These are phyloP conservation scores for Leucopsar rothschildi DNA, from an alignment of 2,113 vertebrate species.

Conservation along the genomic window DNA sequence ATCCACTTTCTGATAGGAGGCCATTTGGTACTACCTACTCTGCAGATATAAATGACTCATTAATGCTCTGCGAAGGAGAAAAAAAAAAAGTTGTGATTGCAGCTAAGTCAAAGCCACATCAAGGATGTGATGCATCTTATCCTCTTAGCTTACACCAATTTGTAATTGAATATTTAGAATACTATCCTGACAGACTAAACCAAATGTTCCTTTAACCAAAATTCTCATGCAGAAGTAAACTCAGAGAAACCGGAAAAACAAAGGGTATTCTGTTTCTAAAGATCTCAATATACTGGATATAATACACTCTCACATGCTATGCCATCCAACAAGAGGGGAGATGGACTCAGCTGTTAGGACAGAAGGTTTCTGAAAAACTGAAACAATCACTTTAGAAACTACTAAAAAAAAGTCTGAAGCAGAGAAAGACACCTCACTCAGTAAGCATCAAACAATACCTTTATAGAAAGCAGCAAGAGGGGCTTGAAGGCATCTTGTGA, in stretches of 20 bases:
- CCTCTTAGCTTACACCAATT: background rate
- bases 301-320: background rate
- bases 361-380: background rate
- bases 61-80: background rate
- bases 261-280: background rate
- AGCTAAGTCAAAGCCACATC: background rate
- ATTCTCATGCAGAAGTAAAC: background rate
- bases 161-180: background rate
- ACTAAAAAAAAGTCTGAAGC: background rate
- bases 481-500: background rate
- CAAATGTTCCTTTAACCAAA: background rate
- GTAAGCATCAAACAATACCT: background rate
- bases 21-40: background rate
- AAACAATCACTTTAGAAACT: background rate
- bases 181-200: background rate
- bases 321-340: background rate
- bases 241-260: background rate
- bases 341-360: background rate
- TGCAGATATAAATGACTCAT: conserved; percentile 21
- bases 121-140: background rate
- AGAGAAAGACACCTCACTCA: background rate
- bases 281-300: background rate
- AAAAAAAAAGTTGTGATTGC: background rate
- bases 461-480: background rate
- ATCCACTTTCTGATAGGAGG: background rate